Conservation (phyloP, 2,113 vertebrate species). For the Synchiropus splendidus region DNA sequence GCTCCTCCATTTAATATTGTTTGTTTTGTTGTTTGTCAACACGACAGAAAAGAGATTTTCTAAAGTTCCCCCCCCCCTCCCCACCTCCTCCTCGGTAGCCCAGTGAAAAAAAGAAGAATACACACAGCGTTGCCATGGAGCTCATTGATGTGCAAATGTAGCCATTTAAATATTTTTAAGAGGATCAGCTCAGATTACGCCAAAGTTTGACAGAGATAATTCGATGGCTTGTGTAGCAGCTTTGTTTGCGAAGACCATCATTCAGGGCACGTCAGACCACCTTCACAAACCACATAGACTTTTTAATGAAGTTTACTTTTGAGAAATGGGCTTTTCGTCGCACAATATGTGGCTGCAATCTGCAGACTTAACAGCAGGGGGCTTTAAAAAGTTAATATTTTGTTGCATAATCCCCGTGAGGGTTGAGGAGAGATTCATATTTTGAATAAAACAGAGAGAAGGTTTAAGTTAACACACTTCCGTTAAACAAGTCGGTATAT, state of each 20-base stretch:
- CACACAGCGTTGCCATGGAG: constrained; percentile 69
- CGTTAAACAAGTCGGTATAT: constrained; percentile 7
- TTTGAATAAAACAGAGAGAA: constrained; percentile 8
- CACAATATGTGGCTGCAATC: constrained; percentile 5
- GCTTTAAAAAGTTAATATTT: constrained; percentile 21
- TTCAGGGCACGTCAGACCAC: constrained; percentile 70
- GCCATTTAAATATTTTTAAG: constrained; percentile 79
- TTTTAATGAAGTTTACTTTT: constrained; percentile 72
- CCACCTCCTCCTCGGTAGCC: constrained; percentile 33
- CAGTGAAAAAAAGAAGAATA: constrained; percentile 70
- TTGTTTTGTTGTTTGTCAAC: constrained; percentile 76
- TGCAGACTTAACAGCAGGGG: constrained; percentile 25
- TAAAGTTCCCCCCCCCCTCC: constrained; percentile 41
- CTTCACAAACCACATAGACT: constrained; percentile 60
- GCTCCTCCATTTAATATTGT: constrained; percentile 68
- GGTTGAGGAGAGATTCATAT: not conserved
- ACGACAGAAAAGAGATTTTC: constrained; percentile 70
- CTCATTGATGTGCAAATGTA: constrained; percentile 75
- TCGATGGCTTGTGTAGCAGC: constrained; percentile 74
- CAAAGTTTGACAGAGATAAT: constrained; percentile 78
- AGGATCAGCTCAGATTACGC: constrained; percentile 79
- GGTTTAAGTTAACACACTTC: constrained; percentile 16
- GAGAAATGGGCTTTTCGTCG: constrained; percentile 49
- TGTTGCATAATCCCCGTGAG: not conserved
- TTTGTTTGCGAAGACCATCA: constrained; percentile 69